A percentile compares a stretch with the other conserved stretches of the same genome.
These are phyloP conservation scores for Hippopotamyrus pictus DNA, from an alignment of 2,797 vertebrate species.

Conservation along the genomic window DNA sequence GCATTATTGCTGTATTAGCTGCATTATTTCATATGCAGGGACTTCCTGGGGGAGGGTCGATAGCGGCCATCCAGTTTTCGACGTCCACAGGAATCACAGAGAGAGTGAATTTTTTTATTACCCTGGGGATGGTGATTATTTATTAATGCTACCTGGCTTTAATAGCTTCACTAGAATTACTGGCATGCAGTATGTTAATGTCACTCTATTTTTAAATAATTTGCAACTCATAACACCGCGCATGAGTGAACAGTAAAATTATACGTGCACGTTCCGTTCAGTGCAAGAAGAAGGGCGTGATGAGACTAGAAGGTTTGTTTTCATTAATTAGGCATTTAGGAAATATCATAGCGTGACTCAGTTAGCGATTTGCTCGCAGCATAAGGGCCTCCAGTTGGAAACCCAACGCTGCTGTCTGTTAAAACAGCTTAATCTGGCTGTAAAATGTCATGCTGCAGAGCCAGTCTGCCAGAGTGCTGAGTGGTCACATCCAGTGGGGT, in stretches of 20 bases:
- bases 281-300: not conserved
- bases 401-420: not conserved
- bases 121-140: conserved; percentile 1
- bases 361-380: not conserved
- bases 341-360: conserved; percentile 6
- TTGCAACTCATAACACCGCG: not conserved
- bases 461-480: not conserved
- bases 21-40: not conserved
- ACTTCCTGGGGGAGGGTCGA: not conserved
- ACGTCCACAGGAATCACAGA: not conserved
- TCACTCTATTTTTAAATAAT: not conserved
- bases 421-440: not conserved
- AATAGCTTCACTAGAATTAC: not conserved
- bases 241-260: not conserved
- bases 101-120: not conserved
- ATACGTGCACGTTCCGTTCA: not conserved
- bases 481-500: not conserved
- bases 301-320: conserved; percentile 2
- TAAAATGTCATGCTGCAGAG: not conserved
- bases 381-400: not conserved
- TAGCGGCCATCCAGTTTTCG: not conserved
- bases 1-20: not conserved
- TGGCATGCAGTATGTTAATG: not conserved
- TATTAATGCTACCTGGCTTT: conserved; percentile 10
- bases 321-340: not conserved